A percentile compares a stretch with the other conserved stretches of the same genome.
phyloP scores from a whole-genome alignment of 2,113 vertebrate genomes.

The Macquaria australasica region DNA sequence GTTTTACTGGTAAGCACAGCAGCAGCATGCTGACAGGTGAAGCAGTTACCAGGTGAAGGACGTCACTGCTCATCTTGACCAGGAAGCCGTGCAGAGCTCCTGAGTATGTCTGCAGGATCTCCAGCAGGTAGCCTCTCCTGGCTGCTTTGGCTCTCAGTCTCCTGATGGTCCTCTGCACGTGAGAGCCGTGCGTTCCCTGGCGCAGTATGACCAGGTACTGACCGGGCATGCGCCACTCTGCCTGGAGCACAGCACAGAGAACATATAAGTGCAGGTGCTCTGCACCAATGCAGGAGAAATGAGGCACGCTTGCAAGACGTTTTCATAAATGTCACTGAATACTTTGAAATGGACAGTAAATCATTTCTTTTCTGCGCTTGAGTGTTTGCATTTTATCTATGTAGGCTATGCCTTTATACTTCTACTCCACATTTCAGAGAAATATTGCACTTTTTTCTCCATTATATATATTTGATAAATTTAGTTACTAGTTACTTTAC shows the following conservation, averaged over 20 bases:
- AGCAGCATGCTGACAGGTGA: background rate
- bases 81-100: slow-evolving; percentile 85
- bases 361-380: background rate
- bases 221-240: slow-evolving; percentile 87
- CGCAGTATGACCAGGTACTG: slow-evolving; percentile 88
- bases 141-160: slow-evolving; percentile 84
- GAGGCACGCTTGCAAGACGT: background rate
- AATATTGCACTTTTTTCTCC: no score
- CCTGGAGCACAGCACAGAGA: slow-evolving; percentile 69
- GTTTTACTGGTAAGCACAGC: background rate
- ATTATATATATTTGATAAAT: no score
- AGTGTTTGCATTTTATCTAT: no score
- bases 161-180: slow-evolving; percentile 76
- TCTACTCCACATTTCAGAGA: no score
- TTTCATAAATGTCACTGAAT: background rate
- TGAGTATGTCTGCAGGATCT: slow-evolving; percentile 86
- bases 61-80: slow-evolving; percentile 84
- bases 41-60: slow-evolving; percentile 85
- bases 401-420: no score
- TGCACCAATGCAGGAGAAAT: background rate
- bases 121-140: slow-evolving; percentile 79
- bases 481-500: no score
- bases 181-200: slow-evolving; percentile 71
- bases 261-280: background rate
- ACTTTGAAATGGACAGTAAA: background rate